Evolutionary conservation across 2,113 vertebrate species (phyloP).

Genomic region (Xyliphius kryptos): DNA sequence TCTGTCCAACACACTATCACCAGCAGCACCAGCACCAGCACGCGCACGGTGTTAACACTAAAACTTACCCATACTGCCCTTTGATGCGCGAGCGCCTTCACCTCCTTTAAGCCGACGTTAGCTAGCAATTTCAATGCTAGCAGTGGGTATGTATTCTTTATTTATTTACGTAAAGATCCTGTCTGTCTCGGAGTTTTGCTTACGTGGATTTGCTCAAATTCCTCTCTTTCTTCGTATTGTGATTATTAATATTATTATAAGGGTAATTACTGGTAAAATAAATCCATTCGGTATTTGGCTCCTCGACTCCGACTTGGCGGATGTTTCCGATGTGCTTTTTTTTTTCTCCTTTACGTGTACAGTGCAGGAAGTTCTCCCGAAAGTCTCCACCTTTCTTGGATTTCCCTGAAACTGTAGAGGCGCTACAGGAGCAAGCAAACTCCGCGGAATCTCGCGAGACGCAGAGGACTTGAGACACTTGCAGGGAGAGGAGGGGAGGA

Average conservation of each 20-base stretch:
- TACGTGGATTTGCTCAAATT: too few species aligned
- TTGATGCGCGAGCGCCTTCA: constrained; percentile 39
- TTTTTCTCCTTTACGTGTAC: constrained; percentile 49
- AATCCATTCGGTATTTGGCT: constrained; percentile 55
- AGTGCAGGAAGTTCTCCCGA: constrained; percentile 64
- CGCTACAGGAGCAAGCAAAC: constrained; percentile 45
- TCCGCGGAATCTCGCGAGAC: constrained; percentile 60
- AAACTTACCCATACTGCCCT: constrained; percentile 69
- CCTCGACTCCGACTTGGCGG: constrained; percentile 15
- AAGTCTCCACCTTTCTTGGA: constrained; percentile 73
- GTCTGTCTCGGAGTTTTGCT: too few species aligned
- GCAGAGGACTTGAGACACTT: too few species aligned
- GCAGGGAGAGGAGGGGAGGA: too few species aligned
- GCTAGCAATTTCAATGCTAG: constrained; percentile 44
- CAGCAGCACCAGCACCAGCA: too few species aligned
- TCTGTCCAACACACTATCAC: too few species aligned
- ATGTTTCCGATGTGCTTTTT: constrained; percentile 11
- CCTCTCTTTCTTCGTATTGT: too few species aligned
- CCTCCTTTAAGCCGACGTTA: constrained; percentile 47
- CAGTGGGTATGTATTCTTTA: constrained; percentile 28
- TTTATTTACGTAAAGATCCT: too few species aligned
- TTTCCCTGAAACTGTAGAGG: constrained; percentile 49
- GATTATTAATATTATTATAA: too few species aligned
- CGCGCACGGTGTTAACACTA: too few species aligned
- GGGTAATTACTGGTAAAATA: constrained; percentile 1